These are phyloP conservation scores for Oasisia sp. DNA, from an alignment of 2,888 invertebrate species.

Conservation along the genomic window DNA sequence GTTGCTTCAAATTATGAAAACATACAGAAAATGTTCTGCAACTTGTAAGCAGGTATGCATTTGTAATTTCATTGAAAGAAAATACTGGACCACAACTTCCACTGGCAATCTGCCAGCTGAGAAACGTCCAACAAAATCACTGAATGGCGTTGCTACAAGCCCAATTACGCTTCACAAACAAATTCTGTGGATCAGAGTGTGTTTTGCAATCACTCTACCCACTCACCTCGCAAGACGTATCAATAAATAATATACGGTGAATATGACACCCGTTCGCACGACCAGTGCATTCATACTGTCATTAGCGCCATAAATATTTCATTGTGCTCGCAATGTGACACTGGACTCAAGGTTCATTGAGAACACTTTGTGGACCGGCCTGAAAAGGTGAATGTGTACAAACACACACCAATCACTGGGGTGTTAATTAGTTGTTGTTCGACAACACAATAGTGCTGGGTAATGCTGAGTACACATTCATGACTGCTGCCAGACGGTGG, in stretches of 20 bases:
- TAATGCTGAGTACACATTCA: neutral
- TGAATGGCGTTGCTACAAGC: neutral
- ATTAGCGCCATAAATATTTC: constrained; percentile 3
- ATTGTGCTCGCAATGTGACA: neutral
- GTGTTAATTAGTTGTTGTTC: neutral
- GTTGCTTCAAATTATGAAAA: neutral
- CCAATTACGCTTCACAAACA: constrained; percentile 1
- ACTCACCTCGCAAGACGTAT: neutral
- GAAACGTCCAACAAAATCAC: neutral
- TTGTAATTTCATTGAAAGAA: neutral
- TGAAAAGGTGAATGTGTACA: neutral
- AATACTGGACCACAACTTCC: neutral
- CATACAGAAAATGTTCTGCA: neutral
- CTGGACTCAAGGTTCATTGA: neutral
- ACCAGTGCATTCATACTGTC: neutral
- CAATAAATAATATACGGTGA: neutral
- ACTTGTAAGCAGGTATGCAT: neutral
- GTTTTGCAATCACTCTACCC: neutral
- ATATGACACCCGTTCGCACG: neutral
- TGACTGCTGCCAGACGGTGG: too few species aligned
- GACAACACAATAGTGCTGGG: neutral
- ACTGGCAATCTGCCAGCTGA: neutral
- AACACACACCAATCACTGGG: neutral
- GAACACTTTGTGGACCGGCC: neutral
- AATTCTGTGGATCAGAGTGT: neutral